Conservation (phyloP, 1,140 invertebrate genomes). For the Drosophila melanogaster region Release_6_plus_ISO1_MT NT_033777.3:7440001-7440500, state of each 20-base stretch:
- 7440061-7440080: slow-evolving; percentile 32
- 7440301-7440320: slow-evolving; percentile 55
- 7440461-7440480: slow-evolving; percentile 24
- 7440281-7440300: slow-evolving; percentile 34
- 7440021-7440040: slow-evolving; percentile 48
- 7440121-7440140: slow-evolving; percentile 10
- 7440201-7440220: slow-evolving; percentile 18
- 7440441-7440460: slow-evolving; percentile 18
- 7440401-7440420: slow-evolving; percentile 50
- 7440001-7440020: slow-evolving; percentile 29
- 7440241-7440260: slow-evolving; percentile 48
- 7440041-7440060: slow-evolving; percentile 22
- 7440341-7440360: slow-evolving; percentile 21
- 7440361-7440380: neutral
- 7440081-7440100: slow-evolving; percentile 9
- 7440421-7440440: slow-evolving; percentile 14
- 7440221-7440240: slow-evolving; percentile 16
- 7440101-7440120: slow-evolving; percentile 21
- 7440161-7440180: slow-evolving; percentile 45
- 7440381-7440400: slow-evolving; percentile 23
- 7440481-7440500: slow-evolving; percentile 21
- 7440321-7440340: slow-evolving; percentile 23
- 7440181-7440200: slow-evolving; percentile 46
- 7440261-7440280: slow-evolving; percentile 47
- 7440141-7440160: slow-evolving; percentile 11